Percentiles rank a stretch among this genome's conserved stretches.
These are phyloP conservation scores for Tapirus indicus DNA, from an alignment of 2,797 vertebrate species.

Conservation along the genomic window DNA sequence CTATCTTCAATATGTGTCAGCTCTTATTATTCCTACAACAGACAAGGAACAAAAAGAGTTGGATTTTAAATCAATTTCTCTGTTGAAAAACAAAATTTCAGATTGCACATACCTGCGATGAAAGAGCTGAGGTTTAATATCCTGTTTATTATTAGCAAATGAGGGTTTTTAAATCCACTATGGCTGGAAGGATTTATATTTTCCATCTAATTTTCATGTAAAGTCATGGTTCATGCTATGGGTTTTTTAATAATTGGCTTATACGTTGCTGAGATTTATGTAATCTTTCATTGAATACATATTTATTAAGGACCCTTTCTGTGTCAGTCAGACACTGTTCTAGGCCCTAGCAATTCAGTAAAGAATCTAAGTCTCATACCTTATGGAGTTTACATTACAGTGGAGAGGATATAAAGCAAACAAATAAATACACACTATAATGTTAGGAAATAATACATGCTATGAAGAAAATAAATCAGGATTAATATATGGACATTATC, in stretches of 20 bases:
- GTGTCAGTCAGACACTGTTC: not conserved
- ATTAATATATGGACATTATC: not conserved
- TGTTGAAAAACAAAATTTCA: constrained; percentile 5
- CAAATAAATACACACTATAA: not conserved
- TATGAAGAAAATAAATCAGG: not conserved
- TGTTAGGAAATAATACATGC: not conserved
- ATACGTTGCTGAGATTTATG: not conserved
- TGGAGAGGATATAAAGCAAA: not conserved
- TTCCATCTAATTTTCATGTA: not conserved
- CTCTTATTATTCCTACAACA: not conserved
- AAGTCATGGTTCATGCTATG: not conserved
- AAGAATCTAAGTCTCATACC: not conserved
- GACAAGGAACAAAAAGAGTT: not conserved
- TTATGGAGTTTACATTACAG: not conserved
- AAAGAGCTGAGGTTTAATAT: not conserved
- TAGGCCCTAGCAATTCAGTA: not conserved
- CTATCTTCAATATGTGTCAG: not conserved
- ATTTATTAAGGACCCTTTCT: not conserved
- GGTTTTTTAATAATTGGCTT: not conserved
- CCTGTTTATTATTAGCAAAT: not conserved
- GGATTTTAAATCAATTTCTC: constrained; percentile 31
- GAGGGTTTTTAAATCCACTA: not conserved
- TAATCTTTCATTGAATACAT: not conserved
- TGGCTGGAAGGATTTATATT: not conserved
- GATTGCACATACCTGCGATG: not conserved